Conservation (phyloP, 2,888 invertebrate genomes). For the Tanytarsus gracilentus region DNA sequence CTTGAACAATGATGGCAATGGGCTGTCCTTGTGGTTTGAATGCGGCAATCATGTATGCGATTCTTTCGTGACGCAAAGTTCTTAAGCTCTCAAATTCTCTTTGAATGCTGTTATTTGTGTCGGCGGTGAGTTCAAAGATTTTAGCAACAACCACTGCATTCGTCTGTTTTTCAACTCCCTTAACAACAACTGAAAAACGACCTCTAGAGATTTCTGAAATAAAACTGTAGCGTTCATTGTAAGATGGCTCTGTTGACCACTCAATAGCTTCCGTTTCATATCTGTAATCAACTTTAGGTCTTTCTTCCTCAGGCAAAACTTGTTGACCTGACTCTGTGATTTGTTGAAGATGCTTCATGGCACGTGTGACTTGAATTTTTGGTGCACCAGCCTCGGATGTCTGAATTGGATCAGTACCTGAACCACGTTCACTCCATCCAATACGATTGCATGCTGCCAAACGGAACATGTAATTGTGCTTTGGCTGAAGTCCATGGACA, state of each 20-base stretch:
- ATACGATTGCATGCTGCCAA: constrained; percentile 82
- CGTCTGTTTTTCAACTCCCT: constrained; percentile 64
- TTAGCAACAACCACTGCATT: constrained; percentile 77
- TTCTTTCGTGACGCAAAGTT: constrained; percentile 77
- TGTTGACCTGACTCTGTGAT: constrained; percentile 74
- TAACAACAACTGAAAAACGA: constrained; percentile 75
- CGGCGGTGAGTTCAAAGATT: constrained; percentile 59
- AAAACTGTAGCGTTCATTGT: constrained; percentile 71
- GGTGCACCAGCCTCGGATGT: constrained; percentile 59
- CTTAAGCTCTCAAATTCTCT: constrained; percentile 77
- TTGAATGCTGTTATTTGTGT: constrained; percentile 57
- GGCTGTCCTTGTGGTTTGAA: constrained; percentile 59
- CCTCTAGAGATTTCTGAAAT: constrained; percentile 80
- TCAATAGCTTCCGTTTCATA: constrained; percentile 64
- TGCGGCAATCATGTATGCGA: constrained; percentile 65
- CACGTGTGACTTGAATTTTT: constrained; percentile 69
- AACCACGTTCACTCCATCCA: constrained; percentile 87
- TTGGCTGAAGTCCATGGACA: constrained; percentile 65
- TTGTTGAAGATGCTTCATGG: constrained; percentile 76
- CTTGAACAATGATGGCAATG: constrained; percentile 63
- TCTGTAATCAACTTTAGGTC: constrained; percentile 60
- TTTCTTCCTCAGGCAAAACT: constrained; percentile 54
- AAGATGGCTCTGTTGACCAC: constrained; percentile 58
- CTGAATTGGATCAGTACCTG: constrained; percentile 64
- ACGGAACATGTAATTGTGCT: constrained; percentile 79